These are phyloP conservation scores for Helicoverpa armigera DNA, from an alignment of 1,140 invertebrate genomes.

Conservation along the genomic window DNA sequence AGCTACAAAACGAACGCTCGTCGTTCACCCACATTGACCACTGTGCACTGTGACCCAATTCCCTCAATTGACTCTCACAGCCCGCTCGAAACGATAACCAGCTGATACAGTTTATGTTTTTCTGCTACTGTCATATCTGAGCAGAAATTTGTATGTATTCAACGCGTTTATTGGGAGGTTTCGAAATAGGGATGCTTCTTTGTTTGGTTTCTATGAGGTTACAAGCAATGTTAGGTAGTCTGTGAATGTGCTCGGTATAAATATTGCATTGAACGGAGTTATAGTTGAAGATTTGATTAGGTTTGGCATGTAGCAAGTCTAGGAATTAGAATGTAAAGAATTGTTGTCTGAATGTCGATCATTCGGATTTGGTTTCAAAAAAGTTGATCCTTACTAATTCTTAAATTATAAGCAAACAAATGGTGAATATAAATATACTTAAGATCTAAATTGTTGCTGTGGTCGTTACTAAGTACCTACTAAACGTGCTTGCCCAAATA, in stretches of 20 bases:
- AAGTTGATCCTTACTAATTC: no score
- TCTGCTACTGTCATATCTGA: constrained; percentile 20
- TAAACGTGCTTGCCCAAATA: constrained; percentile 15
- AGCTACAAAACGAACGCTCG: constrained; percentile 25
- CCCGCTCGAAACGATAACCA: constrained; percentile 24
- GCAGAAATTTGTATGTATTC: constrained; percentile 7
- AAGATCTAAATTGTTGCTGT: no score
- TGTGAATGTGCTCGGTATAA: background rate
- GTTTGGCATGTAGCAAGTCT: background rate
- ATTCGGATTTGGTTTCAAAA: no score
- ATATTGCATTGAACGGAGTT: no score
- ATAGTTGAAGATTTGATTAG: background rate
- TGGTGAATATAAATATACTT: no score
- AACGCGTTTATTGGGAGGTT: background rate
- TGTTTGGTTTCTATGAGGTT: constrained; percentile 1
- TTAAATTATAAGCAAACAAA: background rate
- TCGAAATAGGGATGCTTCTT: background rate
- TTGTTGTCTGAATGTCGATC: no score
- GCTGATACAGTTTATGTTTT: constrained; percentile 43
- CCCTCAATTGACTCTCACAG: constrained; percentile 20
- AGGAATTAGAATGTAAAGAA: no score
- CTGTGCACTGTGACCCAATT: constrained; percentile 34
- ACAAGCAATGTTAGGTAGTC: background rate
- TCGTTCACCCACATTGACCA: constrained; percentile 26
- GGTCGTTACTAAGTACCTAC: background rate